phyloP scores from a whole-genome alignment of 2,797 vertebrate species.

The Naso thynnoides region DNA sequence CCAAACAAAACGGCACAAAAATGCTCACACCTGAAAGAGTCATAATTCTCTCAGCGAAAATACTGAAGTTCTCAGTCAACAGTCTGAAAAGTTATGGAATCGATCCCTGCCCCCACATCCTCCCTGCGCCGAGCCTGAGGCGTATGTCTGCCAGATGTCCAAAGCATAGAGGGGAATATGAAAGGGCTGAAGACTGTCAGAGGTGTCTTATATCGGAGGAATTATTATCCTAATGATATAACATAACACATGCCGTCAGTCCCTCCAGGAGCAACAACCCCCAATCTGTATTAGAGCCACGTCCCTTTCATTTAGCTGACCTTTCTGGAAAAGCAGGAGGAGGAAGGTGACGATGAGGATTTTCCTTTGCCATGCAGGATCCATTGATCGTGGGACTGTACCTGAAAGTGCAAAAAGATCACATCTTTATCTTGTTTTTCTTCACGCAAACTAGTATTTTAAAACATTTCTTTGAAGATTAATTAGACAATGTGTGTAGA shows the following conservation, averaged over 20 bases:
- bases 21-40: constrained; percentile 65
- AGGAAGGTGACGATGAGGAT: constrained; percentile 17
- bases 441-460: neutral
- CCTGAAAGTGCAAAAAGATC: constrained; percentile 16
- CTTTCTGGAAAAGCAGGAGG: constrained; percentile 34
- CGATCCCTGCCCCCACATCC: constrained; percentile 75
- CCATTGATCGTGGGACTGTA: constrained; percentile 8
- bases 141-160: constrained; percentile 86
- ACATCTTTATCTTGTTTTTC: neutral
- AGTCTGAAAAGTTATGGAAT: constrained; percentile 64
- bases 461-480: neutral
- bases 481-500: neutral
- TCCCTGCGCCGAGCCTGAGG: constrained; percentile 57
- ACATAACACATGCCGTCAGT: constrained; percentile 77
- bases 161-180: constrained; percentile 61
- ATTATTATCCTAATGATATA: constrained; percentile 81
- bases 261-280: constrained; percentile 61
- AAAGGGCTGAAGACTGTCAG: constrained; percentile 70
- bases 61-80: constrained; percentile 59
- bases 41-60: constrained; percentile 55
- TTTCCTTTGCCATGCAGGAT: constrained; percentile 36
- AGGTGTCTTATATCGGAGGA: constrained; percentile 80
- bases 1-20: constrained; percentile 45
- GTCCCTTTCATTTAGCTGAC: constrained; percentile 56
- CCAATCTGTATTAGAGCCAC: constrained; percentile 52